Conservation (phyloP, 1,140 invertebrate species). For the Conus ventricosus region DNA sequence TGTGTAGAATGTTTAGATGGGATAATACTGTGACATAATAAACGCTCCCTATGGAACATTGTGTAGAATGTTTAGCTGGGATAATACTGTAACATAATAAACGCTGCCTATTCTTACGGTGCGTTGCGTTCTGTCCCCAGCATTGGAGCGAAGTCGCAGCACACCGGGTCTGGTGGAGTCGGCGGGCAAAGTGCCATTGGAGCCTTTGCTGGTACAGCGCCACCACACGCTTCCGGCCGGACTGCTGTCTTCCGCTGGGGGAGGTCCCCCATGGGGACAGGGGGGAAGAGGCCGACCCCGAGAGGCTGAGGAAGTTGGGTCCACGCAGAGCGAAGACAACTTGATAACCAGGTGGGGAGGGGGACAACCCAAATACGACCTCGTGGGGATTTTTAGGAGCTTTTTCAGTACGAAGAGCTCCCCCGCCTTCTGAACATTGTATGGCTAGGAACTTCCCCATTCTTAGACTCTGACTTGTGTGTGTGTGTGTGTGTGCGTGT, state of each 20-base stretch:
- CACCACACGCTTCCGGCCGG: conserved; percentile 78
- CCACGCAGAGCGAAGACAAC: conserved; percentile 54
- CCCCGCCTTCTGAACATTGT: background rate
- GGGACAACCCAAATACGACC: too few species aligned
- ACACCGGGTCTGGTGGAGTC: conserved; percentile 96
- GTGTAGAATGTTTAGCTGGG: too few species aligned
- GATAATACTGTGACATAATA: too few species aligned
- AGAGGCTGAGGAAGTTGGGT: conserved; percentile 27
- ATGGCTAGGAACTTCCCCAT: too few species aligned
- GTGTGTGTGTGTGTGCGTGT: too few species aligned
- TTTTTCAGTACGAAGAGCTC: too few species aligned
- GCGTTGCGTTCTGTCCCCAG: conserved; percentile 75
- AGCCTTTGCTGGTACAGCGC: conserved; percentile 83
- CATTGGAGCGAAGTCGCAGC: conserved; percentile 94
- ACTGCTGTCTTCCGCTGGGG: conserved; percentile 61
- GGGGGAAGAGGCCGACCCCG: conserved; percentile 34
- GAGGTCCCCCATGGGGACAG: conserved; percentile 2
- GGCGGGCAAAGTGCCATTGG: conserved; percentile 87
- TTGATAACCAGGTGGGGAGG: conserved; percentile 38
- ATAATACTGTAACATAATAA: too few species aligned
- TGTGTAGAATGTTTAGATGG: too few species aligned
- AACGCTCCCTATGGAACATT: too few species aligned
- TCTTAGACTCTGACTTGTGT: too few species aligned
- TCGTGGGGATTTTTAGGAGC: too few species aligned
- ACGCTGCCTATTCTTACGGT: too few species aligned